Percentiles rank a stretch among this genome's conserved stretches.
phyloP scores from a whole-genome alignment of 2,113 vertebrate genomes.

The Gallinago jamesoni region DNA sequence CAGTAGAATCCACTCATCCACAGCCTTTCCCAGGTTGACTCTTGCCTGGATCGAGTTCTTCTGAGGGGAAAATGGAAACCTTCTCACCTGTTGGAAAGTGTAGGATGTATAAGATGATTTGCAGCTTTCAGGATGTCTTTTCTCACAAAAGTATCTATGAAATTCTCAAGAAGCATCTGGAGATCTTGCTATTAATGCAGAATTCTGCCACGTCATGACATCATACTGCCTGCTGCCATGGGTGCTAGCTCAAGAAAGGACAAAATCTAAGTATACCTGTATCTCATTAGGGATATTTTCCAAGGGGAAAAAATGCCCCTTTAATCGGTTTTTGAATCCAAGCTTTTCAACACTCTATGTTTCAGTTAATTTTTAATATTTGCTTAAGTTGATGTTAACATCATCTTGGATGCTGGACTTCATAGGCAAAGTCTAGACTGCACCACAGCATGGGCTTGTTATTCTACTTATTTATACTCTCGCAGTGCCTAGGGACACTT shows the following conservation, averaged over 20 bases:
- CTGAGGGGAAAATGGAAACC: background rate
- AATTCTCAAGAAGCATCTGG: background rate
- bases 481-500: background rate
- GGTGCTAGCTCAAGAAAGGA: background rate
- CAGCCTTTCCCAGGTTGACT: no score
- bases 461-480: background rate
- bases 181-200: background rate
- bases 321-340: background rate
- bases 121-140: background rate
- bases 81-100: background rate
- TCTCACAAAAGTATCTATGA: background rate
- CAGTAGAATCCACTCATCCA: background rate
- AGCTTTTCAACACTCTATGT: background rate
- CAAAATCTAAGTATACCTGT: background rate
- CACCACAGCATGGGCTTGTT: background rate
- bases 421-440: background rate
- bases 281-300: background rate
- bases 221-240: background rate
- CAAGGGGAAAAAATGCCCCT: no score
- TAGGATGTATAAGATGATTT: no score
- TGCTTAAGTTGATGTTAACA: background rate
- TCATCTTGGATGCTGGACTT: background rate
- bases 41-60: background rate
- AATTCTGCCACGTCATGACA: background rate
- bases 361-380: background rate